Percentiles rank a stretch among this genome's conserved stretches.
phyloP scores from a whole-genome alignment of 1,140 invertebrate genomes.

The Trachymyrmex cornetzi region DNA sequence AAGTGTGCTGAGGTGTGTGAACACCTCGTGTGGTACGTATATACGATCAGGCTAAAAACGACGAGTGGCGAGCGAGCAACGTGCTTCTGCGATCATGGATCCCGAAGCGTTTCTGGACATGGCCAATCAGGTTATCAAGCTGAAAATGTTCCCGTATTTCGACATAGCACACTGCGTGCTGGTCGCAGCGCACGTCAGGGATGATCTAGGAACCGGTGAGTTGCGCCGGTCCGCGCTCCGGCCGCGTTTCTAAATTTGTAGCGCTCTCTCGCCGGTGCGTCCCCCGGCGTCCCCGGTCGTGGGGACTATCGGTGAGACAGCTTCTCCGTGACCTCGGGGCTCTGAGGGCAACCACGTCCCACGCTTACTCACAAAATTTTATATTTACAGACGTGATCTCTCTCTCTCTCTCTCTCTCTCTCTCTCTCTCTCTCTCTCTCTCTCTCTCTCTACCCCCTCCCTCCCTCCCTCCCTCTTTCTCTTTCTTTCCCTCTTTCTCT shows the following conservation, averaged over 20 bases:
- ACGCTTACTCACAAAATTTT: constrained; percentile 23
- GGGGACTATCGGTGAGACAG: neutral
- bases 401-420: neutral
- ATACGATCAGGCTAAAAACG: too few species aligned
- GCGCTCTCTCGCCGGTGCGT: neutral
- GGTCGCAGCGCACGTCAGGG: constrained; percentile 96
- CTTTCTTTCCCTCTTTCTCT: neutral
- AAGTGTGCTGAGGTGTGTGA: neutral
- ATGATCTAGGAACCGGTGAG: constrained; percentile 97
- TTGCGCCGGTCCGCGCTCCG: constrained; percentile 75
- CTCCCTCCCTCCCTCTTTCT: neutral
- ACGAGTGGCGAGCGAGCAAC: neutral
- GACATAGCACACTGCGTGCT: constrained; percentile 98
- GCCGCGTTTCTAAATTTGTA: constrained; percentile 83
- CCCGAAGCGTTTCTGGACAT: constrained; percentile 98
- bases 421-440: too few species aligned
- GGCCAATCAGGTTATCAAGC: constrained; percentile 99
- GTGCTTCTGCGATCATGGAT: constrained; percentile 91
- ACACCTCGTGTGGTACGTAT: neutral
- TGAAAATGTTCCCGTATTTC: constrained; percentile 99
- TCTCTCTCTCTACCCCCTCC: neutral
- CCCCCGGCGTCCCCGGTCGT: neutral
- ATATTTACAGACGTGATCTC: constrained; percentile 24
- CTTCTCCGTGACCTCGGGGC: constrained; percentile 18
- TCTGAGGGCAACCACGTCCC: constrained; percentile 8